phyloP scores from a whole-genome alignment of 2,113 vertebrate species.

The Myiopsitta monachus region DNA sequence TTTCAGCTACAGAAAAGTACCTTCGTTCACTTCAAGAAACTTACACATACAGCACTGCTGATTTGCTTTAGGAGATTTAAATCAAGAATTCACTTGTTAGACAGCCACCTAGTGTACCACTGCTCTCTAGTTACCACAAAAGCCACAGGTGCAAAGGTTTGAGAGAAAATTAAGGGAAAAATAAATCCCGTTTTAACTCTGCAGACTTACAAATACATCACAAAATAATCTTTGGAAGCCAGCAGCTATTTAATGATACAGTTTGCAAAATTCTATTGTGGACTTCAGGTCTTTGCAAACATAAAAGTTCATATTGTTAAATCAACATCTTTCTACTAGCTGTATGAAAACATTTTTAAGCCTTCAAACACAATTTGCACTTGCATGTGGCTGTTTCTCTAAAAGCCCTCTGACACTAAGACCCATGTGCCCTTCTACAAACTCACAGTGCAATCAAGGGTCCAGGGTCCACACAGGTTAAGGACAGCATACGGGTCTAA shows the following conservation, averaged over 20 bases:
- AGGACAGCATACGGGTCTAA: neutral
- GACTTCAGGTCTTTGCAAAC: neutral
- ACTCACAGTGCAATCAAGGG: neutral
- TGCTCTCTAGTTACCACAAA: neutral
- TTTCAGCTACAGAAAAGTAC: neutral
- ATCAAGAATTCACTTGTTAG: neutral
- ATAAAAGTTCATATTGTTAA: neutral
- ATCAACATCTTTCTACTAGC: neutral
- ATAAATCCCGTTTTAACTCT: neutral
- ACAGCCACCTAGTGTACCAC: slow-evolving; percentile 45
- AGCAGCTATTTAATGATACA: neutral
- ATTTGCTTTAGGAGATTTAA: neutral
- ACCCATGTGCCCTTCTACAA: neutral
- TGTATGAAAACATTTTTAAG: neutral
- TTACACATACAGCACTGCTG: neutral
- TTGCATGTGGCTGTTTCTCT: neutral
- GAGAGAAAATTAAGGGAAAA: neutral
- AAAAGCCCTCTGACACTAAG: neutral
- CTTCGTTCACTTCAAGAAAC: neutral
- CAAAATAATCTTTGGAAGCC: neutral
- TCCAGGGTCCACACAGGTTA: slow-evolving; percentile 35
- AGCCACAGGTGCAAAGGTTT: neutral
- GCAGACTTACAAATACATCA: neutral
- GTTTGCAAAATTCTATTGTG: neutral
- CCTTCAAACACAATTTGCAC: neutral